A percentile compares a stretch with the other conserved stretches of the same genome.
Evolutionary conservation across 1,140 invertebrate species (phyloP).

Genomic region (Magallana angulata): DNA sequence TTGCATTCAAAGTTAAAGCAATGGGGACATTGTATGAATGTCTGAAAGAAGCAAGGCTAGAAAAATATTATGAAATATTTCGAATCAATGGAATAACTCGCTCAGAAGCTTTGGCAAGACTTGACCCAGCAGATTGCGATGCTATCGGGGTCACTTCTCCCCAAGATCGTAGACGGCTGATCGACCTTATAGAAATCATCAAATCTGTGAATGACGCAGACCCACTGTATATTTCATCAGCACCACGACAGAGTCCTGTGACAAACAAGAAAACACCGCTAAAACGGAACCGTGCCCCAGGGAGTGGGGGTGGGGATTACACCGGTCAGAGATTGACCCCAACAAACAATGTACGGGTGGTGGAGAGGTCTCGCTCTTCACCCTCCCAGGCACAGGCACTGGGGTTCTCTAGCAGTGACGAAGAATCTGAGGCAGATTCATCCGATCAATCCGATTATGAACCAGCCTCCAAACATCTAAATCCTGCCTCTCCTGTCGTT

Average conservation of each 20-base stretch:
- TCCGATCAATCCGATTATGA: conserved; percentile 65
- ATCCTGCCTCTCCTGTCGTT: conserved; percentile 54
- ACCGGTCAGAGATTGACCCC: conserved; percentile 52
- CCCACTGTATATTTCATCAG: conserved; percentile 45
- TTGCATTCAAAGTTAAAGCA: neutral
- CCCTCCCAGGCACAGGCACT: conserved; percentile 48
- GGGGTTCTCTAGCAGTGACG: conserved; percentile 44
- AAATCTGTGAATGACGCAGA: conserved; percentile 70
- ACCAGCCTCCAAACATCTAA: conserved; percentile 65
- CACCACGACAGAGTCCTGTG: conserved; percentile 41
- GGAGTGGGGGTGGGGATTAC: conserved; percentile 33
- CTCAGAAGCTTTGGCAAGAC: conserved; percentile 70
- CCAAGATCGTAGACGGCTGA: conserved; percentile 73
- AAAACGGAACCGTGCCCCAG: conserved; percentile 66
- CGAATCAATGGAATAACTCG: conserved; percentile 74
- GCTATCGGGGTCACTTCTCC: conserved; percentile 70
- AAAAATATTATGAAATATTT: conserved; percentile 75
- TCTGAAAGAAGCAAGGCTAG: conserved; percentile 73
- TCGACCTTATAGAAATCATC: conserved; percentile 75
- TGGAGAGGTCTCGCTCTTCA: conserved; percentile 45
- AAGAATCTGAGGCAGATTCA: conserved; percentile 48
- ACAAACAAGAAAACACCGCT: conserved; percentile 54
- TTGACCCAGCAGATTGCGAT: conserved; percentile 72
- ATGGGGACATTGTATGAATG: conserved; percentile 78
- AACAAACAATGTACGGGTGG: conserved; percentile 58